Base-by-base conservation (phyloP, 1,140 invertebrate species). In the Asobara japonica region DNA sequence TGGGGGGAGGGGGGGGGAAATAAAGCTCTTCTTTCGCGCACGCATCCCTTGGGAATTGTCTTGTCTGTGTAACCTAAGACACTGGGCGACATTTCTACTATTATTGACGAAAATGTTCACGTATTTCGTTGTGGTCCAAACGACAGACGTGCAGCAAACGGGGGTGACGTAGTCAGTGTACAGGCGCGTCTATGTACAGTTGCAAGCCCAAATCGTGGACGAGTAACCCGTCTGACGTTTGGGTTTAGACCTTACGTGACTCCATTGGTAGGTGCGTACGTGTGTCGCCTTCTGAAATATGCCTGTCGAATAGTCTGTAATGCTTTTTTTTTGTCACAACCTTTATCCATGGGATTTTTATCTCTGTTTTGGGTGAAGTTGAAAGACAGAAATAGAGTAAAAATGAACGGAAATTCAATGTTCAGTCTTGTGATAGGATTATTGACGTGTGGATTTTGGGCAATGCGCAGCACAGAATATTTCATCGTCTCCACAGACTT, bases 161-260 rank as follows among this genome's bases (percentile, higher is more conserved):
- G 11, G 51, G 51, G 51, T 56, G 51, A 56, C 51, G 18, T 16
- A 65, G 27, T 30, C 66, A 38, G 56, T 56, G 67, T 69, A 36
- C 36, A 38, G 16, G 22, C 56, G 68, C 61, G 67, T 69, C 56
- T 69, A 45, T 33, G 48, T 31, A 38, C 22, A 48, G 38, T 64
- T 65, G 64, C 61, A 38, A 66, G 68, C 33, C 64, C 41, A 61
- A 65, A 71, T 20, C 60, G 56, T 41, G 33, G 51, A 36, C 5
- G 31, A 27, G 51, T 18, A 18, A 51, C 45, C 45, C 45, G 45
- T 56, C 51, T 56, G 51, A 56, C 51, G 51, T 10, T 65, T 69
- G 36, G 64, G 67, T 48, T 36, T 60, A 68, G 62, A 70, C 72
- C 65, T 74, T 74, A 74, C 72, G 72, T 74, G 72, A 74, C 72